A percentile compares a stretch with the other conserved stretches of the same genome.
These are phyloP conservation scores for Capromys pilorides DNA, from an alignment of 2,797 vertebrate genomes.

Conservation along the genomic window DNA sequence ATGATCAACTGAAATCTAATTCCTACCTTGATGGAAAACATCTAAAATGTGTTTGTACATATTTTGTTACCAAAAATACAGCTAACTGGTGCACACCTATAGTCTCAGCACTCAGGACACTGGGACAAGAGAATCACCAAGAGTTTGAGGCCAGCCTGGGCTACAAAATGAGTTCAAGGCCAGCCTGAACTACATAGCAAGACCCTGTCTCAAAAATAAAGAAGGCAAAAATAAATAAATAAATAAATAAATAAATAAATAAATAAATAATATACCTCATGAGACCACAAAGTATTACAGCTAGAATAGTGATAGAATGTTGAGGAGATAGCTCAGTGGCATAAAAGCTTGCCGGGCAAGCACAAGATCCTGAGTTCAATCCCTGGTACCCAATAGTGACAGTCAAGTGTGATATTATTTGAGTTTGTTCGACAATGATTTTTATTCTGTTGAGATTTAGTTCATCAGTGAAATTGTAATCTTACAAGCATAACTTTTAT, in stretches of 20 bases:
- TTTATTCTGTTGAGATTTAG: not conserved
- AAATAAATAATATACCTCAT: not conserved
- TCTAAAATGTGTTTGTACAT: not conserved
- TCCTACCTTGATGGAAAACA: not conserved
- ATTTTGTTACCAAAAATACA: slow-evolving; percentile 18
- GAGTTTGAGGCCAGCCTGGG: too few relatives aligned
- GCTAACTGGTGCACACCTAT: too few relatives aligned
- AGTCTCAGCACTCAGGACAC: too few relatives aligned
- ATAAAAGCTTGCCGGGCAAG: too few relatives aligned
- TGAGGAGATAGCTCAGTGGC: too few relatives aligned
- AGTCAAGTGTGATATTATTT: not conserved
- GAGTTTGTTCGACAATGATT: not conserved
- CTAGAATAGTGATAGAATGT: not conserved
- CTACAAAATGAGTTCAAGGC: too few relatives aligned
- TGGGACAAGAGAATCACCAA: too few relatives aligned
- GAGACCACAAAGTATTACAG: not conserved
- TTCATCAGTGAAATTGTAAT: not conserved
- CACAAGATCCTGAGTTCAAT: too few relatives aligned
- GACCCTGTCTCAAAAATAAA: too few relatives aligned
- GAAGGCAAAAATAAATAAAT: too few relatives aligned
- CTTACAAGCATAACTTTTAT: not conserved
- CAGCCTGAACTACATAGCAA: too few relatives aligned
- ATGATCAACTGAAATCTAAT: slow-evolving; percentile 31
- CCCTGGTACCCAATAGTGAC: not conserved
- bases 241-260: too few relatives aligned